Base-by-base conservation (phyloP, 1,140 invertebrate genomes). In the Philotrypesis tridentata region DNA sequence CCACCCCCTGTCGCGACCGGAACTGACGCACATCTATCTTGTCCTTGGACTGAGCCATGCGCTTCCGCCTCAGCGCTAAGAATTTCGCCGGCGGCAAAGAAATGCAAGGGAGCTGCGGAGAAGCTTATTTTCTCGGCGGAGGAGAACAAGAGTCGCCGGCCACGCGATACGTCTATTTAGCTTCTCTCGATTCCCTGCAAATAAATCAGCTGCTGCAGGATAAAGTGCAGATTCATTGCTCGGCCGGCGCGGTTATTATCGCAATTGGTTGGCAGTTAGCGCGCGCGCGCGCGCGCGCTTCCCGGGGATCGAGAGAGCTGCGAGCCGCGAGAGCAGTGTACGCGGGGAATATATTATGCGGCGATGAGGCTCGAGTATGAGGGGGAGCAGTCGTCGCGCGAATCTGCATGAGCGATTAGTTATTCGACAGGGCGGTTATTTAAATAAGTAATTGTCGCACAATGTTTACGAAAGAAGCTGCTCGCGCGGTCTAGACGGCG, bases 21-120 rank as follows among this genome's bases (percentile, higher is more conserved):
- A 91, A 91, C 89, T 90, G 87, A 90, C 88, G 89, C 89, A 90
- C 89, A 90, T 91, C 89, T 87, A 91, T 90, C 88, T 90, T 90
- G 86, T 87, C 86, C 82, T 85, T 86, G 86, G 86, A 83, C 86
- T 88, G 85, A 86, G 88, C 86, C 86, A 85, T 87, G 86, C 88
- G 88, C 87, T 91, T 90, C 89, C 89, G 89, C 86, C 87, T 88
- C 82, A 82, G 67, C 60, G 17, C 37, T 21, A 14, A 11, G 68
- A 71, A 70, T 83, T 37, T 61, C 37, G 68, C 14, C 68, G 55
- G 14, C 23, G 23, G 55, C 12, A 48, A 80, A 37, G 29, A 72
- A 29, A 37, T 1, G 48, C 33, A 65, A 79, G 37, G 43, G 25
- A 67, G 37, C 71, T 40, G 29, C 27, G 43, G n/a, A 79, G 2